Conservation (phyloP, 2,113 vertebrate species). For the Percopsis transmontana region DNA sequence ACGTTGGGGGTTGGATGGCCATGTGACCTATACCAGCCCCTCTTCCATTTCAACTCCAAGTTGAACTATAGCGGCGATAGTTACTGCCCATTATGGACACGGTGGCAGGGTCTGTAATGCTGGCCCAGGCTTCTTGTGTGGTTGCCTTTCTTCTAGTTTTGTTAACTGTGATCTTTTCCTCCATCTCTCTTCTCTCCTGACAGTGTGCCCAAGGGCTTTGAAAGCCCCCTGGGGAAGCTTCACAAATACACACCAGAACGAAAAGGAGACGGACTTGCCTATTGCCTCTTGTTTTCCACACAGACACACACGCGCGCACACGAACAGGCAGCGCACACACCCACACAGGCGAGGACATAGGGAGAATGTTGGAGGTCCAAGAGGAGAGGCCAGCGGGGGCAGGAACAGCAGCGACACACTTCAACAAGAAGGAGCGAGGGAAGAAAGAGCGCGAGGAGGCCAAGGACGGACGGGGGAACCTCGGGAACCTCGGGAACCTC, state of each 20-base stretch:
- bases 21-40: not conserved
- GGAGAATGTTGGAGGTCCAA: constrained; percentile 79
- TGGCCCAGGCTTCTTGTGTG: not conserved
- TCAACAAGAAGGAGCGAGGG: constrained; percentile 75
- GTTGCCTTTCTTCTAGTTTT: constrained; percentile 39
- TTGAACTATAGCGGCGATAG: not conserved
- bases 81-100: not conserved
- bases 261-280: constrained; percentile 60
- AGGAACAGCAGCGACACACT: constrained; percentile 76
- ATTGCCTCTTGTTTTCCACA: constrained; percentile 58
- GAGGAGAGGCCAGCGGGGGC: constrained; percentile 78
- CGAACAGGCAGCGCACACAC: constrained; percentile 19
- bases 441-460: constrained; percentile 76
- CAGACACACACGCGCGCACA: constrained; percentile 18
- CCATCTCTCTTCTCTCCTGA: constrained; percentile 43
- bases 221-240: constrained; percentile 77
- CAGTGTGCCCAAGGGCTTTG: constrained; percentile 76
- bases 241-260: constrained; percentile 57
- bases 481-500: constrained; percentile 69
- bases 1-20: constrained; percentile 19
- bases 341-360: constrained; percentile 64
- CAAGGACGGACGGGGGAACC: constrained; percentile 70
- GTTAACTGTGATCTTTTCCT: constrained; percentile 33
- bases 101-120: not conserved
- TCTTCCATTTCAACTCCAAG: constrained; percentile 2